phyloP scores from a whole-genome alignment of 2,797 vertebrate species.

The Menidia menidia region DNA sequence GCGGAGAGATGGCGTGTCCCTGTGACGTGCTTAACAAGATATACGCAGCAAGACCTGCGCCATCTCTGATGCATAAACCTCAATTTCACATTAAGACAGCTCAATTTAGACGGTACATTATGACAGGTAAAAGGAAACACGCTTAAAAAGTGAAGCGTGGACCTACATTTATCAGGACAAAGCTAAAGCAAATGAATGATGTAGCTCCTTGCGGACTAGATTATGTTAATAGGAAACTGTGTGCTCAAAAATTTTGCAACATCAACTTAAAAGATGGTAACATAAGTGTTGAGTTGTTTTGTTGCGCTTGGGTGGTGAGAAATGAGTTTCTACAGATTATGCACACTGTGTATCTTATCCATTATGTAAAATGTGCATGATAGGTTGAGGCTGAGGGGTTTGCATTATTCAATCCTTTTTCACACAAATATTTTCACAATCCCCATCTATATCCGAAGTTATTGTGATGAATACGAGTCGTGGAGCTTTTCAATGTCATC shows the following conservation, averaged over 20 bases:
- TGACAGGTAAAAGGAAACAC: conserved; percentile 11
- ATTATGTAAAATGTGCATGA: not conserved
- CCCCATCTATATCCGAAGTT: not conserved
- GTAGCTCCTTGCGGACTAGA: not conserved
- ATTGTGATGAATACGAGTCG: not conserved
- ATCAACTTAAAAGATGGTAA: not conserved
- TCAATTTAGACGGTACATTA: conserved; percentile 30
- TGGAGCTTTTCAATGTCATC: not conserved
- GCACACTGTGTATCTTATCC: not conserved
- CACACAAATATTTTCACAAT: not conserved
- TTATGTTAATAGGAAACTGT: not conserved
- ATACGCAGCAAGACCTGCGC: conserved; percentile 24
- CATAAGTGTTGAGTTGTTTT: not conserved
- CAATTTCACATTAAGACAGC: conserved; percentile 31
- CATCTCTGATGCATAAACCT: conserved; percentile 23
- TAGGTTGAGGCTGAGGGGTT: not conserved
- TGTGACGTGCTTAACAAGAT: conserved; percentile 50
- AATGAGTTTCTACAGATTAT: not conserved
- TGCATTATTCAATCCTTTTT: not conserved
- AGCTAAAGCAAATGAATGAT: not conserved
- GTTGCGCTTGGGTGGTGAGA: not conserved
- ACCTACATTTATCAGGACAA: conserved; percentile 5
- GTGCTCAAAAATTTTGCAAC: not conserved
- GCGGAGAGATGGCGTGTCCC: conserved; percentile 34
- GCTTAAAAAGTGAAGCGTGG: conserved; percentile 8